phyloP scores from a whole-genome alignment of 2,888 invertebrate genomes.

The Cacoxenus indagator region DNA sequence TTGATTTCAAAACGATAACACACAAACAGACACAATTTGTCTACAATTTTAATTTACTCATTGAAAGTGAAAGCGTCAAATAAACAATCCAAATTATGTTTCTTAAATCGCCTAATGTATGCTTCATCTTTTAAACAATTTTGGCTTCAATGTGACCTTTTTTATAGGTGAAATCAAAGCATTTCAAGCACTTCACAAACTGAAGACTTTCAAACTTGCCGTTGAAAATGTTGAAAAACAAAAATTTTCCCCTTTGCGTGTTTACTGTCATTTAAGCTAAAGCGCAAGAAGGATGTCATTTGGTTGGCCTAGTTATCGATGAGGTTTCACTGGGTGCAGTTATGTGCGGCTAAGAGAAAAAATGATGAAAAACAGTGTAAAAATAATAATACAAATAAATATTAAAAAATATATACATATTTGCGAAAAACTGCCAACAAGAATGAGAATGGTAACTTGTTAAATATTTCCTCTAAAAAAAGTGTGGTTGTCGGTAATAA shows the following conservation, averaged over 20 bases:
- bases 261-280: constrained; percentile 2
- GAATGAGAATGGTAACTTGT: background rate
- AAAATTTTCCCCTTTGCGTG: background rate
- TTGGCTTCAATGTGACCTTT: too few species aligned
- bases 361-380: background rate
- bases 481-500: background rate
- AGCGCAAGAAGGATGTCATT: background rate
- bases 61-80: too few species aligned
- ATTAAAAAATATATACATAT: background rate
- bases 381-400: constrained; percentile 20
- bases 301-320: constrained; percentile 12
- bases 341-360: background rate
- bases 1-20: too few species aligned
- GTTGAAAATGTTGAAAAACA: background rate
- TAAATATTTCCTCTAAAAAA: background rate
- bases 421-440: background rate
- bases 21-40: too few species aligned
- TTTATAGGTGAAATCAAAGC: too few species aligned
- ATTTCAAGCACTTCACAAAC: background rate
- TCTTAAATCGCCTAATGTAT: too few species aligned
- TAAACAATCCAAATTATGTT: too few species aligned
- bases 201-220: background rate
- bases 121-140: too few species aligned
- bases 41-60: too few species aligned
- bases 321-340: background rate